Conservation (phyloP, 2,113 vertebrate genomes). For the Tachycineta bicolor region DNA sequence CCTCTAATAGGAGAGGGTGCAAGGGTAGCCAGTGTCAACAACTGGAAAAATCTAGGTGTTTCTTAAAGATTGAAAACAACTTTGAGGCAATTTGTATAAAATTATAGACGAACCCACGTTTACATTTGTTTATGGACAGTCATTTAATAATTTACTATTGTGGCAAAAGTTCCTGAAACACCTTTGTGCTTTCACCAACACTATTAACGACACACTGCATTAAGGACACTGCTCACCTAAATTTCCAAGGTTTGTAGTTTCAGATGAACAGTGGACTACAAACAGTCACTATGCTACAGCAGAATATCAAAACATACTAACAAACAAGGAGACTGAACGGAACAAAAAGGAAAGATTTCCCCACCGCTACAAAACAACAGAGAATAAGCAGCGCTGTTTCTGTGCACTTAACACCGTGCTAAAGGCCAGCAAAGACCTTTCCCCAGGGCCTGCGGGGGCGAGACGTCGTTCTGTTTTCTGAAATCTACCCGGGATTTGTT, state of each 20-base stretch:
- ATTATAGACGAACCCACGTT: not conserved
- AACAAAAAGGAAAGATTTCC: not conserved
- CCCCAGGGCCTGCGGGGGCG: not conserved
- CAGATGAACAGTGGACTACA: fast-evolving
- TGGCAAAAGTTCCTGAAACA: not conserved
- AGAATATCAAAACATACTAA: not conserved
- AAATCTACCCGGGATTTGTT: fast-evolving
- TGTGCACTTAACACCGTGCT: no score
- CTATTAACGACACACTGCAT: no score
- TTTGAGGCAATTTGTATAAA: not conserved
- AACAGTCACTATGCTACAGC: not conserved
- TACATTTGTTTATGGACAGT: not conserved
- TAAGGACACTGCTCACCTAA: not conserved
- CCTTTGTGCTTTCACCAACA: not conserved
- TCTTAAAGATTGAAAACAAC: not conserved
- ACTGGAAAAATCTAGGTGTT: not conserved
- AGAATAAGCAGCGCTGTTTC: fast-evolving
- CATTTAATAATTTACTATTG: not conserved
- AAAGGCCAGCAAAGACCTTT: not conserved
- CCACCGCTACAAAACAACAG: not conserved
- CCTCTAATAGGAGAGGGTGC: not conserved
- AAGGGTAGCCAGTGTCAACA: not conserved
- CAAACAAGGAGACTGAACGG: not conserved
- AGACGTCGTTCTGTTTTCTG: fast-evolving
- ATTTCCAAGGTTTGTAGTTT: not conserved